Percentiles rank a stretch among this genome's conserved stretches.
Evolutionary conservation across 2,888 invertebrate species (phyloP).

Genomic region (Sminthurides aquaticus): DNA sequence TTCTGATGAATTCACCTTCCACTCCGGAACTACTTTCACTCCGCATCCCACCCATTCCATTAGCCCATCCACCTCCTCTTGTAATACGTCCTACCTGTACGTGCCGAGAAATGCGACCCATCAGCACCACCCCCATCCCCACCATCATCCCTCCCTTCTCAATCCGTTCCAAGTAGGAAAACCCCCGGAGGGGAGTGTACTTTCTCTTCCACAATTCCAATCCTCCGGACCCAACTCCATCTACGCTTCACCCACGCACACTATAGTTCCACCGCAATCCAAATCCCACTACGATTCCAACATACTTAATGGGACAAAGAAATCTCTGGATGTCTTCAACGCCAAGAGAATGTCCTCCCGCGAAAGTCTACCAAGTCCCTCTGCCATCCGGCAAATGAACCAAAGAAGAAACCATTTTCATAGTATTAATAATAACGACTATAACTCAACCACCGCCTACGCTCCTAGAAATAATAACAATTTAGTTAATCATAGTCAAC

Average conservation of each 20-base stretch:
- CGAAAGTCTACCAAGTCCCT: neutral
- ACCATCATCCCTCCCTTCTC: neutral
- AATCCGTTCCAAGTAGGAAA: neutral
- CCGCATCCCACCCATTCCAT: neutral
- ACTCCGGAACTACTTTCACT: constrained; percentile 2
- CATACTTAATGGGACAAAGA: constrained; percentile 20
- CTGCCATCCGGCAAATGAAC: neutral
- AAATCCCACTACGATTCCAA: constrained; percentile 38
- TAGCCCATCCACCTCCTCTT: neutral
- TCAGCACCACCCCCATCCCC: neutral
- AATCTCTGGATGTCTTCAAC: neutral
- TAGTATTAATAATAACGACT: neutral
- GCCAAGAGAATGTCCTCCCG: constrained; percentile 31
- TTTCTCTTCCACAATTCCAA: neutral
- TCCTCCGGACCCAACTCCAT: neutral
- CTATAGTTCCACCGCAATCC: no score
- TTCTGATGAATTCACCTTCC: neutral
- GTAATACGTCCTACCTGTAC: neutral
- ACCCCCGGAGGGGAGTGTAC: neutral
- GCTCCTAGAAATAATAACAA: neutral
- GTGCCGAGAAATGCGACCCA: neutral
- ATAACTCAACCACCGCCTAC: neutral
- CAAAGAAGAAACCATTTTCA: neutral
- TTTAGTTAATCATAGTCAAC: neutral
- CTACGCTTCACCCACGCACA: constrained; percentile 4